Conservation (phyloP, 2,888 invertebrate species). For the Orthosia gothica region DNA sequence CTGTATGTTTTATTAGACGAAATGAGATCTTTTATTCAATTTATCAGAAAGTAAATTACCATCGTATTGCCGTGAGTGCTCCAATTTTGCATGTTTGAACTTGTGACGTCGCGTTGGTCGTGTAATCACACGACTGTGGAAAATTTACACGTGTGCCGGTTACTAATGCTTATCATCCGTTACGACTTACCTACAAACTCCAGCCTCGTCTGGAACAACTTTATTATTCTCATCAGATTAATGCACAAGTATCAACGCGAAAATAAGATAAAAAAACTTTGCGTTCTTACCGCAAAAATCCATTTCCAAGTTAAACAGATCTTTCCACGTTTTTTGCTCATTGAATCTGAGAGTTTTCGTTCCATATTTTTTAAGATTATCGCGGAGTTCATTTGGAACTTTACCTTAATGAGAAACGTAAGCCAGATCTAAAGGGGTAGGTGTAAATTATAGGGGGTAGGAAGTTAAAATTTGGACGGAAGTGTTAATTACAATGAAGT, state of each 20-base stretch:
- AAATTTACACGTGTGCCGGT: conserved; percentile 42
- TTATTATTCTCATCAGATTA: conserved; percentile 81
- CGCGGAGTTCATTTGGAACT: conserved; percentile 73
- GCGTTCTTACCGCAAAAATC: conserved; percentile 85
- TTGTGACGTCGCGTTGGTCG: conserved; percentile 37
- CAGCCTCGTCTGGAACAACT: conserved; percentile 26
- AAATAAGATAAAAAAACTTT: conserved; percentile 81
- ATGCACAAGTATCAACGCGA: conserved; percentile 79
- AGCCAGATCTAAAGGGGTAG: conserved; percentile 64
- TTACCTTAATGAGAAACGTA: conserved; percentile 73
- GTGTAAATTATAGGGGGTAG: conserved; percentile 68
- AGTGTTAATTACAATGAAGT: conserved; percentile 67
- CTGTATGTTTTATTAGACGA: conserved; percentile 52
- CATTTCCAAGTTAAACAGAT: conserved; percentile 89
- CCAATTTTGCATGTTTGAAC: conserved; percentile 59
- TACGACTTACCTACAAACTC: conserved; percentile 20
- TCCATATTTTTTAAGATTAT: conserved; percentile 80
- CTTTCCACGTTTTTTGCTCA: conserved; percentile 83
- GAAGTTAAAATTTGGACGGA: conserved; percentile 57
- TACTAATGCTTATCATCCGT: conserved; percentile 42
- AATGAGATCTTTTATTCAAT: conserved; percentile 59
- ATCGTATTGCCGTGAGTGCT: conserved; percentile 38
- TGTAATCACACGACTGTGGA: conserved; percentile 33
- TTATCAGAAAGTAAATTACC: conserved; percentile 63
- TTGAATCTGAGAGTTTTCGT: conserved; percentile 79